These are phyloP conservation scores for Lasioglossum oenotherae DNA, from an alignment of 2,888 invertebrate species.

Conservation along the genomic window DNA sequence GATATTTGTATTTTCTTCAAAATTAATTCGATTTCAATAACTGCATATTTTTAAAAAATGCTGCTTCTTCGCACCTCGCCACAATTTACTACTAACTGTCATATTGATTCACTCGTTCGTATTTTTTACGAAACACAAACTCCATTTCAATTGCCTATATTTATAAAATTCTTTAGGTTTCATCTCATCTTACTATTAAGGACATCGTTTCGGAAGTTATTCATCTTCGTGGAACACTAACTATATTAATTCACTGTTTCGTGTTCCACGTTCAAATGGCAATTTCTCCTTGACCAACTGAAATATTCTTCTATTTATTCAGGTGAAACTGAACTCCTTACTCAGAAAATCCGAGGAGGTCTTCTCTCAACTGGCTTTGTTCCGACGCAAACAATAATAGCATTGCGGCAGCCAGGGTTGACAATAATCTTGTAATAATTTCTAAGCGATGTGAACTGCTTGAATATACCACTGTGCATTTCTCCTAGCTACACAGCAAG, in stretches of 20 bases:
- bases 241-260: not conserved
- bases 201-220: not conserved
- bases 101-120: too few relatives aligned
- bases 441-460: not conserved
- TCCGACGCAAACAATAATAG: not conserved
- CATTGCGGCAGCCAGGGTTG: not conserved
- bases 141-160: not conserved
- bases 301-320: too few relatives aligned
- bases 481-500: not conserved
- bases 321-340: not conserved
- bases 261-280: not conserved
- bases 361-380: not conserved
- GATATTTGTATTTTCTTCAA: not conserved
- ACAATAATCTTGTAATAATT: not conserved
- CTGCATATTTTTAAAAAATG: too few relatives aligned
- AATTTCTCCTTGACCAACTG: not conserved
- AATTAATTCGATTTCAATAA: too few relatives aligned
- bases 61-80: too few relatives aligned
- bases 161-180: not conserved
- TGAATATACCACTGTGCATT: not conserved
- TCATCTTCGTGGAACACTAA: not conserved
- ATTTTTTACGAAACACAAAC: not conserved
- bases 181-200: not conserved
- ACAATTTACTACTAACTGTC: too few relatives aligned
- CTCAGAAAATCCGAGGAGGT: not conserved